Percentiles rank a stretch among this genome's conserved stretches.
Conservation (phyloP, 2,888 invertebrate species). For the Athrips mouffetella region DNA sequence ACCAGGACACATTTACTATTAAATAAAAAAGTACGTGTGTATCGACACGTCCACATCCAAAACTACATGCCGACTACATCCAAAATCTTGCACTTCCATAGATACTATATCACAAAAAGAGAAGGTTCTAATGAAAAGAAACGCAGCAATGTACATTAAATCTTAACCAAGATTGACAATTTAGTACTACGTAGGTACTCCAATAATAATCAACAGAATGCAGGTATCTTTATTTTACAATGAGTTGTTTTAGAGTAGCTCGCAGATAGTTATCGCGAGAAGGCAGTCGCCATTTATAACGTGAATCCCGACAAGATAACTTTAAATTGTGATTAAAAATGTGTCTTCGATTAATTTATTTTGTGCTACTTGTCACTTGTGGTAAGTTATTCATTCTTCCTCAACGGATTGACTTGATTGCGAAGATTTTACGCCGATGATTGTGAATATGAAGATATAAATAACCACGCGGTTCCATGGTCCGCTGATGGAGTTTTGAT, state of each 20-base stretch:
- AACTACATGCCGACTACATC: no score
- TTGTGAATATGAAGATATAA: neutral
- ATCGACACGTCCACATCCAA: no score
- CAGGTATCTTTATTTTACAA: no score
- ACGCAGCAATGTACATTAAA: no score
- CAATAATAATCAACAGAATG: no score
- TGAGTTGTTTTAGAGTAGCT: constrained; percentile 4
- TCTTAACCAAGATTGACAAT: no score
- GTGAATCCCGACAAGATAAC: constrained; percentile 5
- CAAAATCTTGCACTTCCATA: no score
- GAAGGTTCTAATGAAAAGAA: no score
- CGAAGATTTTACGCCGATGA: constrained; percentile 1
- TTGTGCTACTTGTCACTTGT: constrained; percentile 30
- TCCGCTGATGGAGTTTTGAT: constrained; percentile 5
- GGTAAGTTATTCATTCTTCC: constrained; percentile 30
- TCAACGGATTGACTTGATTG: constrained; percentile 6
- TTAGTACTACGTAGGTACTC: no score
- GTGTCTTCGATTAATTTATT: constrained; percentile 30
- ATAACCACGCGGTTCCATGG: constrained; percentile 1
- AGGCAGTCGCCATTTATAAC: constrained; percentile 4
- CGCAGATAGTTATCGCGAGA: constrained; percentile 3
- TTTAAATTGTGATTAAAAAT: constrained; percentile 26
- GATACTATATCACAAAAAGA: no score
- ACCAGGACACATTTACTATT: no score
- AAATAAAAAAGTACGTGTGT: no score